Conservation (phyloP, 2,113 vertebrate genomes). For the Smithornis capensis region DNA sequence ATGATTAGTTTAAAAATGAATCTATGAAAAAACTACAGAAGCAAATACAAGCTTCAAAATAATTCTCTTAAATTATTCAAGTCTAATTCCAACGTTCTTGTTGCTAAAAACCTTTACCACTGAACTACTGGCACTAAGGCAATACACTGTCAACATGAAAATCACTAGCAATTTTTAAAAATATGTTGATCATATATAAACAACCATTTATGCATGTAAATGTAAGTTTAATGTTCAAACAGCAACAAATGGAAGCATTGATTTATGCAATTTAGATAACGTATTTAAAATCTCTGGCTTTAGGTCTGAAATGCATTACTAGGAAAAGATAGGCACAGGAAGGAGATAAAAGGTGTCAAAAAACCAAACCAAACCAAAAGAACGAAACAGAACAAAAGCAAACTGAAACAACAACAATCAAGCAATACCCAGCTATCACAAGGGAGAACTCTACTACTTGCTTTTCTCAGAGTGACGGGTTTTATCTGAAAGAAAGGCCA, state of each 20-base stretch:
- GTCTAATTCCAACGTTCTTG: not conserved
- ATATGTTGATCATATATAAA: not conserved
- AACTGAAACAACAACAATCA: not conserved
- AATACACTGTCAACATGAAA: not conserved
- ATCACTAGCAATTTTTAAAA: not conserved
- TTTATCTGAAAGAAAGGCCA: not conserved
- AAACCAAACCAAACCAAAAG: no score
- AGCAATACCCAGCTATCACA: accelerated
- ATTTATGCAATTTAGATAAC: not conserved
- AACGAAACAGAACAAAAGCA: not conserved
- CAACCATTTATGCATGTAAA: not conserved
- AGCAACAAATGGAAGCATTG: not conserved
- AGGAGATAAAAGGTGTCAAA: not conserved
- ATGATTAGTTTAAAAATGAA: not conserved
- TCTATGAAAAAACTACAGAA: not conserved
- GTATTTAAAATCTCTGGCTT: not conserved
- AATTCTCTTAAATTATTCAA: not conserved
- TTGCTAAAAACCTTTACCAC: not conserved
- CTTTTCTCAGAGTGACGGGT: not conserved
- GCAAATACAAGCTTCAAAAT: not conserved
- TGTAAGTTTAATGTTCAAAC: not conserved
- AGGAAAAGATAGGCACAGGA: not conserved
- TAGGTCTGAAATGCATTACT: not conserved
- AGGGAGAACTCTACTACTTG: not conserved
- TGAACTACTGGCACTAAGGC: not conserved